Conservation (phyloP, 2,888 invertebrate genomes). For the Euphydryas editha region DNA sequence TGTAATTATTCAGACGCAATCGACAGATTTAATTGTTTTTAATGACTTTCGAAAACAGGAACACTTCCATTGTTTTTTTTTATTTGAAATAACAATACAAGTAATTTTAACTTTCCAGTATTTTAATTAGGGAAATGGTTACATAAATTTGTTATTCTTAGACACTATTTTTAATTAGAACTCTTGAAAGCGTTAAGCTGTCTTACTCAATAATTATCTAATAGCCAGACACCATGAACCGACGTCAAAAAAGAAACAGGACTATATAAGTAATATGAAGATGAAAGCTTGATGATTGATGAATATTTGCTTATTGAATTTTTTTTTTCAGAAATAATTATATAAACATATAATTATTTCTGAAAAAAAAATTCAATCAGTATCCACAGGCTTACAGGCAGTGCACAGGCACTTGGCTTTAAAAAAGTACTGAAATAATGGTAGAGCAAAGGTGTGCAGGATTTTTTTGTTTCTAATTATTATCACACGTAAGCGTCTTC, state of each 20-base stretch:
- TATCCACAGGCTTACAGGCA: too few species aligned
- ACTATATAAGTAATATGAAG: too few species aligned
- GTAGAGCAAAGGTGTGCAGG: too few species aligned
- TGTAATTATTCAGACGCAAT: slow-evolving; percentile 46
- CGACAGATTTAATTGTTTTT: slow-evolving; percentile 44
- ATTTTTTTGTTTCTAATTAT: too few species aligned
- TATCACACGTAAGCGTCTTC: too few species aligned
- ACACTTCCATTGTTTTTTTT: neutral
- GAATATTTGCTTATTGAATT: too few species aligned
- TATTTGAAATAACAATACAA: slow-evolving; percentile 1
- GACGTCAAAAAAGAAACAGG: neutral
- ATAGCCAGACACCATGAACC: neutral
- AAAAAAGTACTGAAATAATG: too few species aligned
- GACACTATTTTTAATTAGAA: neutral
- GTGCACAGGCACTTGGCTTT: too few species aligned
- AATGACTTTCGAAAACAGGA: slow-evolving; percentile 18
- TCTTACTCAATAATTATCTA: neutral
- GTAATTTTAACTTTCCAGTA: slow-evolving; percentile 16
- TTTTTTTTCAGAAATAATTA: too few species aligned
- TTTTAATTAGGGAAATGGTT: neutral
- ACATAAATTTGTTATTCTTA: neutral
- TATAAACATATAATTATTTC: too few species aligned
- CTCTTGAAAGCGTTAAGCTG: neutral
- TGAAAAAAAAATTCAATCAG: too few species aligned
- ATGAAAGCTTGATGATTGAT: too few species aligned